A percentile compares a stretch with the other conserved stretches of the same genome.
Conservation (phyloP, 2,797 vertebrate species). For the Onychomys leucogaster region DNA sequence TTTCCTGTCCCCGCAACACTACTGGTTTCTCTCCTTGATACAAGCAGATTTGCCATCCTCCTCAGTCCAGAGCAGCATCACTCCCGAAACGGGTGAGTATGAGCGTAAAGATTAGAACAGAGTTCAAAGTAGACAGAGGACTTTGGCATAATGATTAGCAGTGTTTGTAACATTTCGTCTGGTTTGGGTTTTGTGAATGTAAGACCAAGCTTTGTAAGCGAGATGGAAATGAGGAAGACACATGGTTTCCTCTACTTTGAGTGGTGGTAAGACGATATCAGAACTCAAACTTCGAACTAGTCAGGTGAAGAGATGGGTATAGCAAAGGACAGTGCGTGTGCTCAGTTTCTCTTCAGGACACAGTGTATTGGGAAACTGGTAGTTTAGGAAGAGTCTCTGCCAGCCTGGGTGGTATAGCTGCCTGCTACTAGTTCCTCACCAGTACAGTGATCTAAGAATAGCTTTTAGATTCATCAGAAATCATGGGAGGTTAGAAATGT, state of each 20-base stretch:
- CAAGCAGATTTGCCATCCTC: constrained; percentile 54
- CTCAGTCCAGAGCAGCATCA: neutral
- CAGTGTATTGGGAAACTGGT: neutral
- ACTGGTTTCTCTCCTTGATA: constrained; percentile 78
- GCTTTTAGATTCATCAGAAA: constrained; percentile 1
- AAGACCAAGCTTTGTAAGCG: neutral
- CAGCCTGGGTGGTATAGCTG: neutral
- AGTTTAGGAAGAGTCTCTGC: constrained; percentile 3
- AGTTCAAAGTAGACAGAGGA: neutral
- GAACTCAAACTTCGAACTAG: neutral
- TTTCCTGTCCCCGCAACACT: constrained; percentile 84
- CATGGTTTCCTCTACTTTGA: constrained; percentile 10
- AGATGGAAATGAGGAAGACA: neutral
- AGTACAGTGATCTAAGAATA: neutral
- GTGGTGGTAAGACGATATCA: neutral
- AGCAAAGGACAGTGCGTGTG: neutral
- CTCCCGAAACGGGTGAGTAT: constrained; percentile 79
- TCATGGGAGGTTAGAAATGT: neutral
- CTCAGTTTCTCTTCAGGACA: neutral
- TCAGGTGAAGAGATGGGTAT: neutral
- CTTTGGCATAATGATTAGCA: neutral
- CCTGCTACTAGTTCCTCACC: neutral
- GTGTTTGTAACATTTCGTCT: neutral
- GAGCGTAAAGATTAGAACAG: constrained; percentile 25
- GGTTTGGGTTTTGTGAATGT: neutral